phyloP scores from a whole-genome alignment of 92 coral and sea anemone genomes.

The Siderastrea siderea region DNA sequence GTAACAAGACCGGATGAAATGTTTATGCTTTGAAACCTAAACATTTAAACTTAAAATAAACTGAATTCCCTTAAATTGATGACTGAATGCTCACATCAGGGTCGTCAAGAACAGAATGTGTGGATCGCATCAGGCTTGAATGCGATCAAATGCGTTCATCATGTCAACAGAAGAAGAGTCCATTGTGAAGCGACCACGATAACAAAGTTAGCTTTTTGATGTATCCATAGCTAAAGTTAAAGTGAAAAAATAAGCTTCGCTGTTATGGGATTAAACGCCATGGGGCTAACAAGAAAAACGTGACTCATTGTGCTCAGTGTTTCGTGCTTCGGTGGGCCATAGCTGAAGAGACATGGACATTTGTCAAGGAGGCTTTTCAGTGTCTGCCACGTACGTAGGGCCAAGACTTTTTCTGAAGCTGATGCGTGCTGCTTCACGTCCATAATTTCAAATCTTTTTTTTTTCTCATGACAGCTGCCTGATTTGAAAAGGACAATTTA shows the following conservation, averaged over 20 bases:
- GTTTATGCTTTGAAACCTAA: constrained; percentile 25
- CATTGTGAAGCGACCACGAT: not conserved
- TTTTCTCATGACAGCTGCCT: too few species aligned
- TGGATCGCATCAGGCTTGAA: not conserved
- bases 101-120: not conserved
- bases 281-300: too few species aligned
- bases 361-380: too few species aligned
- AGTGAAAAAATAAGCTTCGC: not conserved
- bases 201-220: not conserved
- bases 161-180: not conserved
- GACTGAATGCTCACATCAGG: constrained; percentile 49
- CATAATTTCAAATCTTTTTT: too few species aligned
- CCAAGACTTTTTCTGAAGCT: too few species aligned
- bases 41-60: constrained; percentile 40
- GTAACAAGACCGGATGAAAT: constrained; percentile 8
- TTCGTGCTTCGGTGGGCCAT: too few species aligned
- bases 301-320: too few species aligned
- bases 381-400: too few species aligned
- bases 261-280: too few species aligned
- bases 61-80: constrained; percentile 38
- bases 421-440: too few species aligned
- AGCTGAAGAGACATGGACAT: too few species aligned
- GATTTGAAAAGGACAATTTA: too few species aligned
- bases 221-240: not conserved
- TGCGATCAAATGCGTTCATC: not conserved